phyloP scores from a whole-genome alignment of 2,888 invertebrate species.

The Lottia gigantea region DNA sequence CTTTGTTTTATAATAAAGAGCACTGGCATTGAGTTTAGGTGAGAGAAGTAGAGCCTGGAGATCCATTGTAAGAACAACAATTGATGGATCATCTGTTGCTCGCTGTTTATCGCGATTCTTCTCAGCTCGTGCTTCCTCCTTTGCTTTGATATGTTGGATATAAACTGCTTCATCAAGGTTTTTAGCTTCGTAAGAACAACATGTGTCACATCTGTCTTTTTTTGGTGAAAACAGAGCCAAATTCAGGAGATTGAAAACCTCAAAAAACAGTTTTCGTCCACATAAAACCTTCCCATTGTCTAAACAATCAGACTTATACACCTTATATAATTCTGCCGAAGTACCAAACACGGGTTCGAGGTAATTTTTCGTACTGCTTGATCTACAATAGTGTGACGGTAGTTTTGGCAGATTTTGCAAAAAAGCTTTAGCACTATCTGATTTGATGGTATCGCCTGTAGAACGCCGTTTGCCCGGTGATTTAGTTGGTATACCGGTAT shows the following conservation, averaged over 20 bases:
- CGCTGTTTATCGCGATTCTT: conserved; percentile 17
- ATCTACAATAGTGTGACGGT: conserved; percentile 16
- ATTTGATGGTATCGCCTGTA: neutral
- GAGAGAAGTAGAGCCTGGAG: conserved; percentile 20
- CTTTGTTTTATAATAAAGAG: conserved; percentile 20
- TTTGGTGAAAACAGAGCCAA: conserved; percentile 14
- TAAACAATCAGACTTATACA: too few species aligned
- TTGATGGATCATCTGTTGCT: neutral
- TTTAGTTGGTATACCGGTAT: conserved; percentile 7
- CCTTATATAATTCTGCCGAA: too few species aligned
- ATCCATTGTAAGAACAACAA: conserved; percentile 19
- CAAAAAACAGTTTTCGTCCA: neutral
- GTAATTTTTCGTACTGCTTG: conserved; percentile 4
- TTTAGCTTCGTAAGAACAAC: neutral
- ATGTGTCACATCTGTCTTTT: conserved; percentile 21
- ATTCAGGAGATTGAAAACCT: conserved; percentile 14
- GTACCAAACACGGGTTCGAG: neutral
- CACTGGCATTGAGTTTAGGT: conserved; percentile 19
- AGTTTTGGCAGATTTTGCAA: conserved; percentile 6
- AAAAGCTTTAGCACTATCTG: neutral
- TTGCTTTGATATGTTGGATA: conserved; percentile 5
- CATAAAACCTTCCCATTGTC: too few species aligned
- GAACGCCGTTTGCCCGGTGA: neutral
- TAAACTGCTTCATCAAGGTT: neutral
- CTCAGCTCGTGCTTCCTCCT: neutral